A percentile compares a stretch with the other conserved stretches of the same genome.
Evolutionary conservation across 2,113 vertebrate species (phyloP).

Genomic region (Atractosteus spatula): DNA sequence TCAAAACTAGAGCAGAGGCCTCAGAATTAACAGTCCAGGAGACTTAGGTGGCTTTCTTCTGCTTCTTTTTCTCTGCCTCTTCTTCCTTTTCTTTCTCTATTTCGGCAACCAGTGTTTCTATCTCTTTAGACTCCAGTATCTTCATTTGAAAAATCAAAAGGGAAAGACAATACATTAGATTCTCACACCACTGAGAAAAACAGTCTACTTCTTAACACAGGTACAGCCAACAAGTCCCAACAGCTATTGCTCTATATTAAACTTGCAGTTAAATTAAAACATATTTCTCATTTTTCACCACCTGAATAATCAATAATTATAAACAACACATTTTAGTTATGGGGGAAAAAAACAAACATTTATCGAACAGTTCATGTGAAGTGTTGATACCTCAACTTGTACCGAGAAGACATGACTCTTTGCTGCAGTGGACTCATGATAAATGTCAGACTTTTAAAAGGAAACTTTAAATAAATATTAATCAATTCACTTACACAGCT

Average conservation of each 20-base stretch:
- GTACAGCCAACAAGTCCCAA: too few species aligned
- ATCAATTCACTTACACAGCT: too few species aligned
- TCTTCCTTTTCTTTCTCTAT: conserved; percentile 74
- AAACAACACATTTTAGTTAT: background rate
- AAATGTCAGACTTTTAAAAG: too few species aligned
- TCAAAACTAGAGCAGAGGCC: conserved; percentile 32
- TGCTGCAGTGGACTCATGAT: too few species aligned
- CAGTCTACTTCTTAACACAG: too few species aligned
- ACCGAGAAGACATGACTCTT: too few species aligned
- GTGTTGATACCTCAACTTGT: too few species aligned
- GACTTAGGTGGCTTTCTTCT: conserved; percentile 68
- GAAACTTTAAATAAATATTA: too few species aligned
- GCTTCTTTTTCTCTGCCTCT: conserved; percentile 74
- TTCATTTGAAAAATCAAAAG: conserved; percentile 34
- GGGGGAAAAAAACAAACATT: background rate
- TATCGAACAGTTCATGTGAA: background rate
- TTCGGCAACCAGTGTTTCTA: conserved; percentile 69
- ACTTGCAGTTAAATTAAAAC: too few species aligned
- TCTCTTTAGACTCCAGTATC: conserved; percentile 76
- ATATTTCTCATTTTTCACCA: background rate
- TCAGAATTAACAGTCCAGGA: conserved; percentile 4
- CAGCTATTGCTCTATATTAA: too few species aligned
- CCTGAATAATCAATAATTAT: background rate
- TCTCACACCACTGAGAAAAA: too few species aligned
- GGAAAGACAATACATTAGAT: too few species aligned